Evolutionary conservation across 2,888 invertebrate species (phyloP).

Genomic region (Oasisia sp.): DNA sequence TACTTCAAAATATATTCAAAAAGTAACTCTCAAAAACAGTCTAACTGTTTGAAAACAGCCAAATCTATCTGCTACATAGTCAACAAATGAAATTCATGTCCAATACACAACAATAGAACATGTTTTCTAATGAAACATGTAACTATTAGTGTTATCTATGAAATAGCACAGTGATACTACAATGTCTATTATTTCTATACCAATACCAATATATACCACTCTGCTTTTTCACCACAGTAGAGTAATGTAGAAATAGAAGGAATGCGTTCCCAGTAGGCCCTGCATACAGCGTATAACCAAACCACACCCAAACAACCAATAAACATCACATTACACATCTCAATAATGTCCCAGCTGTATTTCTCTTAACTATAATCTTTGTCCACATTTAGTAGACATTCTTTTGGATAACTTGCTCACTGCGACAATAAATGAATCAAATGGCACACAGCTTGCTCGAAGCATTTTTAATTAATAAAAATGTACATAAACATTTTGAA

Average conservation of each 20-base stretch:
- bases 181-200: not conserved
- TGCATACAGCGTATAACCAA: not conserved
- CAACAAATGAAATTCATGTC: no score
- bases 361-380: not conserved
- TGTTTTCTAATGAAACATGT: not conserved
- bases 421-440: not conserved
- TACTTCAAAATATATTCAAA: no score
- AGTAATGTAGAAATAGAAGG: no score
- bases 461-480: not conserved
- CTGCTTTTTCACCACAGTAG: not conserved
- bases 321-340: not conserved
- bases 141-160: not conserved
- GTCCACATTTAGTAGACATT: not conserved
- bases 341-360: not conserved
- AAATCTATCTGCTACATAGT: no score
- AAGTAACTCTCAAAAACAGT: no score
- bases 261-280: no score
- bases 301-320: not conserved
- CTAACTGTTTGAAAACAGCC: no score
- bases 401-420: not conserved
- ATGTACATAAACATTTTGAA: no score
- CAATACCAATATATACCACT: not conserved
- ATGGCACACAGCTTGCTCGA: not conserved
- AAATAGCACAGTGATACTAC: not conserved
- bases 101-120: no score